Conservation (phyloP, 1,140 invertebrate genomes). For the Orchesella cincta region DNA sequence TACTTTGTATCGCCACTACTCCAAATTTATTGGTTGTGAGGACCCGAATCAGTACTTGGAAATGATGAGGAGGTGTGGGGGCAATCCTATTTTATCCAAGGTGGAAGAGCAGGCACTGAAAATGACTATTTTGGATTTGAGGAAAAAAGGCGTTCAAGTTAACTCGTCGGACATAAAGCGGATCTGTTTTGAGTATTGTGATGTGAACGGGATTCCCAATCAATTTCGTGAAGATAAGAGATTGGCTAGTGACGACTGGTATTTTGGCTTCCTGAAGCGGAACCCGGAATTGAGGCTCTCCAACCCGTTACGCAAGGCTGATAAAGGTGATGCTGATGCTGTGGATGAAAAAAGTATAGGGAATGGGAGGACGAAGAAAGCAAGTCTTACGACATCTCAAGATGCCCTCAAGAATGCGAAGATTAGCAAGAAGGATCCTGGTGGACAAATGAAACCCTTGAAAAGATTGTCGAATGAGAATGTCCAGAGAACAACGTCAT, state of each 20-base stretch:
- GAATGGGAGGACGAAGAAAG: not conserved
- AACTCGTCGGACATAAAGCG: slow-evolving; percentile 9
- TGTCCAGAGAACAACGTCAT: not conserved
- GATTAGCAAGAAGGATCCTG: not conserved
- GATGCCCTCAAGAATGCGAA: not conserved
- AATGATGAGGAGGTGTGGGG: slow-evolving; percentile 21
- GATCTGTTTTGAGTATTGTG: slow-evolving; percentile 34
- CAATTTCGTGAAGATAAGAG: slow-evolving; percentile 20
- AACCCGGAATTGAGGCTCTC: not conserved
- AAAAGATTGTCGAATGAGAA: not conserved
- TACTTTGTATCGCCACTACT: slow-evolving; percentile 25
- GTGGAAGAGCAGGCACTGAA: slow-evolving; percentile 23
- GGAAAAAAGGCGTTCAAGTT: slow-evolving; percentile 7
- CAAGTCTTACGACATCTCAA: not conserved
- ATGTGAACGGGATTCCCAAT: slow-evolving; percentile 22
- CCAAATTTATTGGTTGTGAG: not conserved
- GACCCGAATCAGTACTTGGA: slow-evolving; percentile 6
- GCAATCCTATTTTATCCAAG: slow-evolving; percentile 4
- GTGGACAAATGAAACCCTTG: not conserved
- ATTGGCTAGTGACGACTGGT: slow-evolving; percentile 31
- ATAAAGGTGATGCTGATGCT: not conserved
- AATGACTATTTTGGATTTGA: slow-evolving; percentile 28
- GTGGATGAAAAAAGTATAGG: not conserved
- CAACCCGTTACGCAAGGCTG: not conserved
- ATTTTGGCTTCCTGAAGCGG: slow-evolving; percentile 26